Percentiles rank a stretch among this genome's conserved stretches.
Evolutionary conservation across 2,888 invertebrate genomes (phyloP).

Genomic region (Fissipunctia ypsillon): DNA sequence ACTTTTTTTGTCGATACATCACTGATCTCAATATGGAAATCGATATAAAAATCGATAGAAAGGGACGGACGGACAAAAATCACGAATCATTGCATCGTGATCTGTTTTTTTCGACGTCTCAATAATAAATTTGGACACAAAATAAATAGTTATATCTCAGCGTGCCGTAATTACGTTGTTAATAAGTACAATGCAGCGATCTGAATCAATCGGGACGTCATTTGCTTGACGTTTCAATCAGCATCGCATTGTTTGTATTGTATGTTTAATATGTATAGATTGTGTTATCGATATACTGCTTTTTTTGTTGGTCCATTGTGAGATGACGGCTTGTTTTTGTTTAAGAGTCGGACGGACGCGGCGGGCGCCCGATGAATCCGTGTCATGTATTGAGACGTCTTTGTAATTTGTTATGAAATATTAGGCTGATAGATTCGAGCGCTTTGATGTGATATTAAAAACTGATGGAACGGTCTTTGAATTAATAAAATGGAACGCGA

Average conservation of each 20-base stretch:
- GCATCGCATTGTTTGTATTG: slow-evolving; percentile 89
- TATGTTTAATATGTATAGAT: slow-evolving; percentile 89
- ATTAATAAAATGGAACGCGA: slow-evolving; percentile 60
- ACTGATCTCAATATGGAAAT: slow-evolving; percentile 79
- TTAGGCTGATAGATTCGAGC: slow-evolving; percentile 74
- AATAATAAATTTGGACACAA: slow-evolving; percentile 87
- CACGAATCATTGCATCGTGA: slow-evolving; percentile 85
- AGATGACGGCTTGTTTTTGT: slow-evolving; percentile 82
- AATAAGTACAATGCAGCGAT: slow-evolving; percentile 87
- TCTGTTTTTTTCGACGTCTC: slow-evolving; percentile 83
- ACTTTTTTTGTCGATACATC: slow-evolving; percentile 66
- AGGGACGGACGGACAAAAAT: slow-evolving; percentile 76
- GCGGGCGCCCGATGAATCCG: slow-evolving; percentile 74
- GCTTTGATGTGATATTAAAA: slow-evolving; percentile 62
- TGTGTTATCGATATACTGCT: slow-evolving; percentile 89
- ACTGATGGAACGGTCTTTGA: slow-evolving; percentile 53
- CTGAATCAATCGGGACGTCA: slow-evolving; percentile 88
- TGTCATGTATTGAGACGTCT: slow-evolving; percentile 80
- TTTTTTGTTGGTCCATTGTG: slow-evolving; percentile 81
- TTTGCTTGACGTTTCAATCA: slow-evolving; percentile 90
- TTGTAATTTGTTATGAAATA: slow-evolving; percentile 84
- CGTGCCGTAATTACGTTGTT: slow-evolving; percentile 88
- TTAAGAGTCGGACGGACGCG: slow-evolving; percentile 68
- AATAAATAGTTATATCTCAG: slow-evolving; percentile 88
- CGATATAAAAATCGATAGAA: slow-evolving; percentile 80